Evolutionary conservation across 2,888 invertebrate genomes (phyloP).

Genomic region (Himalopsyche japonica): DNA sequence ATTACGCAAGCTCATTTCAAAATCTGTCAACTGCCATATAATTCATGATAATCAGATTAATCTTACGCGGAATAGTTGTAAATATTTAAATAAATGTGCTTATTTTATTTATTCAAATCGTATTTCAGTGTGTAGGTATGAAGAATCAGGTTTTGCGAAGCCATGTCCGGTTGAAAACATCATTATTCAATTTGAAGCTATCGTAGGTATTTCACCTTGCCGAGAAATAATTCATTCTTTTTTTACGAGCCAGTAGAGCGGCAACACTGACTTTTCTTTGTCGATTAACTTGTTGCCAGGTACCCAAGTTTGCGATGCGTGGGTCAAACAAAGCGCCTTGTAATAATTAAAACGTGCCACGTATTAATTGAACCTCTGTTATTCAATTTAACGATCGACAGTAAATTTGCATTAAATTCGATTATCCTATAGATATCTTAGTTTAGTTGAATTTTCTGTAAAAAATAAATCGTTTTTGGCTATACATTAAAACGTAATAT

Average conservation of each 20-base stretch:
- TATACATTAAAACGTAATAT: too few relatives aligned
- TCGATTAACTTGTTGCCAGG: background rate
- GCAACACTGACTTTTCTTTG: background rate
- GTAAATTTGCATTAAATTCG: too few relatives aligned
- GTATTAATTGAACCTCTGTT: too few relatives aligned
- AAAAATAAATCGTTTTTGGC: too few relatives aligned
- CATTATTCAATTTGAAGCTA: background rate
- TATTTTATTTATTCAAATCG: background rate
- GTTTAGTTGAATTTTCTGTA: too few relatives aligned
- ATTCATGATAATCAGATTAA: background rate
- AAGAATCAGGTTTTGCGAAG: background rate
- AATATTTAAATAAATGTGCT: background rate
- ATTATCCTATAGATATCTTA: too few relatives aligned
- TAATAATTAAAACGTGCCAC: too few relatives aligned
- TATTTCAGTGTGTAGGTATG: background rate
- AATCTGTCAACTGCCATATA: too few relatives aligned
- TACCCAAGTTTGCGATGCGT: background rate
- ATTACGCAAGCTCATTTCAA: too few relatives aligned
- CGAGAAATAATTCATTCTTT: background rate
- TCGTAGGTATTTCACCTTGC: background rate
- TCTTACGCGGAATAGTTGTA: background rate
- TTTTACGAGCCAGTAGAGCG: background rate
- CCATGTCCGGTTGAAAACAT: background rate
- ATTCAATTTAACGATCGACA: too few relatives aligned
- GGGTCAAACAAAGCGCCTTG: background rate